Percentiles rank a stretch among this genome's conserved stretches.
These are phyloP conservation scores for Anser brachyrhynchus DNA, from an alignment of 2,113 vertebrate species.

Conservation along the genomic window DNA sequence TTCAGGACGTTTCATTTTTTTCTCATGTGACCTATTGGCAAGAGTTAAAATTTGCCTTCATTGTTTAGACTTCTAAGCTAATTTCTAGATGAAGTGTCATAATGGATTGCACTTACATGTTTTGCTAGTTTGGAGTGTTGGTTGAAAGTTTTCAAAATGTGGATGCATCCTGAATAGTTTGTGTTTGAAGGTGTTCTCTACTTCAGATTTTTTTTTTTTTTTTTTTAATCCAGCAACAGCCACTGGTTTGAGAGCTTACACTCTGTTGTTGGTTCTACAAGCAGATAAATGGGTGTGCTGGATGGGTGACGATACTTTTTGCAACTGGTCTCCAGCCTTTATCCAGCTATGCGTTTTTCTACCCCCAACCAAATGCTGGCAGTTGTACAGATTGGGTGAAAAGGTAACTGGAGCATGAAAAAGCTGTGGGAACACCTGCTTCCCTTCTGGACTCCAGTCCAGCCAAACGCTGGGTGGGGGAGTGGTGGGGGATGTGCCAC, in stretches of 20 bases:
- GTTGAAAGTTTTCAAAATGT: not conserved
- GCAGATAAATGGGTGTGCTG: not conserved
- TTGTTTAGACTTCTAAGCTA: not conserved
- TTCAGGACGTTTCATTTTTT: not conserved
- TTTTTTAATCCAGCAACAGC: not conserved
- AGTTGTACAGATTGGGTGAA: not conserved
- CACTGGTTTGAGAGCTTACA: not conserved
- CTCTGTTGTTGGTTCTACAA: not conserved
- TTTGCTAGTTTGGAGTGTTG: not conserved
- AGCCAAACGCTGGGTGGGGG: fast-evolving
- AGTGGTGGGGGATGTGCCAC: not conserved
- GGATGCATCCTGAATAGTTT: not conserved
- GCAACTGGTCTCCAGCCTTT: not conserved
- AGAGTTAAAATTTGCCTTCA: not conserved
- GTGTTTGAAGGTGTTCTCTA: not conserved
- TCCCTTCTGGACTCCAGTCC: not conserved
- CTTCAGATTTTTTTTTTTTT: not conserved
- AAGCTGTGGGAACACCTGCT: not conserved
- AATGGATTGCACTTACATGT: not conserved
- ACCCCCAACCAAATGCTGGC: not conserved
- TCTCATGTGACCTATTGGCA: not conserved
- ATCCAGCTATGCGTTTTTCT: not conserved
- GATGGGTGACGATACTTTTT: not conserved
- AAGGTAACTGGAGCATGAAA: not conserved
- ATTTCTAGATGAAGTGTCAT: not conserved